These are phyloP conservation scores for Platichthys flesus DNA, from an alignment of 2,113 vertebrate species.

Conservation along the genomic window DNA sequence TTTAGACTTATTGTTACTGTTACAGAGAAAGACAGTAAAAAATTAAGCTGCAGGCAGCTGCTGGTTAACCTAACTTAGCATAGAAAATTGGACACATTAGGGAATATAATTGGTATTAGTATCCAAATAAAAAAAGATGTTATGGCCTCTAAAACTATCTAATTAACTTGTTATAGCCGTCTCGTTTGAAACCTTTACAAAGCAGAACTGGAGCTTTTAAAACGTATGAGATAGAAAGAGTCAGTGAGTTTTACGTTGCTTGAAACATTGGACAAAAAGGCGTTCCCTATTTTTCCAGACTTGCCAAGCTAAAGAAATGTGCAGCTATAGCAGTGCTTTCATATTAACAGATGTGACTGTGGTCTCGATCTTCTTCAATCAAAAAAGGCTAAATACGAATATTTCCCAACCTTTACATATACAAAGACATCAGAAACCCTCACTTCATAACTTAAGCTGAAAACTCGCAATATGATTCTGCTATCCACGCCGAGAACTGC, in stretches of 20 bases:
- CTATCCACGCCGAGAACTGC: conserved; percentile 28
- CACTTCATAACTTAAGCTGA: background rate
- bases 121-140: too few species aligned
- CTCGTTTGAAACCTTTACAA: too few species aligned
- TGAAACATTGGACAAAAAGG: too few species aligned
- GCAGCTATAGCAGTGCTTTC: background rate
- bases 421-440: background rate
- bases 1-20: background rate
- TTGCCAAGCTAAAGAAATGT: too few species aligned
- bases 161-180: too few species aligned
- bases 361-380: background rate
- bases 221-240: too few species aligned
- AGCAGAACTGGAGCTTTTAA: too few species aligned
- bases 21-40: background rate
- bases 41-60: background rate
- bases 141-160: too few species aligned
- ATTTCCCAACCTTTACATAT: background rate
- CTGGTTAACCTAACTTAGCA: background rate
- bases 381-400: background rate
- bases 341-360: background rate
- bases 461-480: conserved; percentile 3
- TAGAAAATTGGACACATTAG: too few species aligned
- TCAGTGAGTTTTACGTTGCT: too few species aligned
- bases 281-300: too few species aligned
- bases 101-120: too few species aligned